phyloP scores from a whole-genome alignment of 2,888 invertebrate species.

The Phanerotoma sp. region DNA sequence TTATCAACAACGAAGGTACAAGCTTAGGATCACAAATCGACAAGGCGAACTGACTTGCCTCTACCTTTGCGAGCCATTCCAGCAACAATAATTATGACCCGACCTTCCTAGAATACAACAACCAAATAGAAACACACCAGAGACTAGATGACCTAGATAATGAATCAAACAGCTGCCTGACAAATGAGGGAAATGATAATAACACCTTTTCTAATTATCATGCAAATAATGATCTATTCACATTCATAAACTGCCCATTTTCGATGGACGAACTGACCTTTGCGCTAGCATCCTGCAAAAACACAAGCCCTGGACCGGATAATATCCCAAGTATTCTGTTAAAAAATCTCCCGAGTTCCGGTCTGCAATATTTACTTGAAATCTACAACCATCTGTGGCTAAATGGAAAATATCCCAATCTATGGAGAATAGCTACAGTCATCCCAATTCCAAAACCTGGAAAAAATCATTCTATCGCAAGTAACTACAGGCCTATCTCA shows the following conservation, averaged over 20 bases:
- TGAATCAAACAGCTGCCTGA: no score
- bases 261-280: conserved; percentile 1
- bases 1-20: no score
- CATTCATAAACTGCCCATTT: not conserved
- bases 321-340: conserved; percentile 22
- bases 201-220: not conserved
- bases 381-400: conserved; percentile 29
- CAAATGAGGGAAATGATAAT: no score
- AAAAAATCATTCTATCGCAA: conserved; percentile 16
- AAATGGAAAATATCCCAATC: conserved; percentile 14
- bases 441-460: conserved; percentile 27
- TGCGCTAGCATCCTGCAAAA: conserved; percentile 9
- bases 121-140: no score
- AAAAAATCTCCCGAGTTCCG: conserved; percentile 22
- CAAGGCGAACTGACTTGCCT: no score
- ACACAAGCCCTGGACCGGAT: conserved; percentile 25
- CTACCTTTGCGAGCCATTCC: no score
- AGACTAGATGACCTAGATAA: no score
- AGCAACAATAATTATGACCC: no score
- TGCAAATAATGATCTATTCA: not conserved
- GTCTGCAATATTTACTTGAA: conserved; percentile 8
- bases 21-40: no score
- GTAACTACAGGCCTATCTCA: conserved; percentile 26
- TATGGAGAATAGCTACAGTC: conserved; percentile 26
- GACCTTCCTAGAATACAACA: no score